Base-by-base conservation (phyloP, 2,797 vertebrate genomes). In the Gadopsis marmoratus region DNA sequence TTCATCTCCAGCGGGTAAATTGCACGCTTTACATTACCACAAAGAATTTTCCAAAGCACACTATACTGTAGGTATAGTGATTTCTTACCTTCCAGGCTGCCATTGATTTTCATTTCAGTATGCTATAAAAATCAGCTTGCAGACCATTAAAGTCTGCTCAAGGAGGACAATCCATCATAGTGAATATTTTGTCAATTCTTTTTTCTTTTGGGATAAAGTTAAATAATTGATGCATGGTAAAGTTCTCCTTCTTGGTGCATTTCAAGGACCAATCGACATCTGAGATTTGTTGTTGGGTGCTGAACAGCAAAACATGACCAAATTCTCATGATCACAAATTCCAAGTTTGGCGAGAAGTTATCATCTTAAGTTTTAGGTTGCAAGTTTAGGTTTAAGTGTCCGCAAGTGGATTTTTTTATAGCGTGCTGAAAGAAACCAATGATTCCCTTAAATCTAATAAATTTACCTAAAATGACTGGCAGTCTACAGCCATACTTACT, bases 51-150 rank as follows among this genome's bases (percentile, higher is more conserved):
- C 53, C 47, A 74, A 66, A 75, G 54, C 60, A 23, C 62, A 54
- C 65, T 59, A 39, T 50, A 54, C 65, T 59, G 35, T 50, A 66
- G 59, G 48, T 41, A n/a, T n/a, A n/a, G n/a, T 50, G 37, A 83
- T 81, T 53, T 80, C 23, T 13, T 48, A 58, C 63, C 63, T 33
- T 54, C 8, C 5, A 71, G 58, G 65, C 51, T 47, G 31, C 35
- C 29, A 73, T 67, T 79, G 71, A 84, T 83, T 85, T 82, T 85
- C 48, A 79, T 77, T 79, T 84, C 47, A 84, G 43, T 41, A 19
- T 71, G 26, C 56, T 73, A 26, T 64, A 84, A 84, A 86, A 78
- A 74, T 56, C 37, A 48, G 37, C 58, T n/a, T 19, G 19, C 72
- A 71, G 62, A 51, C 26, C 62, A 21, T 59, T 54, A 76, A 62